phyloP scores from a whole-genome alignment of 2,888 invertebrate genomes.

The Phorcus lineatus region DNA sequence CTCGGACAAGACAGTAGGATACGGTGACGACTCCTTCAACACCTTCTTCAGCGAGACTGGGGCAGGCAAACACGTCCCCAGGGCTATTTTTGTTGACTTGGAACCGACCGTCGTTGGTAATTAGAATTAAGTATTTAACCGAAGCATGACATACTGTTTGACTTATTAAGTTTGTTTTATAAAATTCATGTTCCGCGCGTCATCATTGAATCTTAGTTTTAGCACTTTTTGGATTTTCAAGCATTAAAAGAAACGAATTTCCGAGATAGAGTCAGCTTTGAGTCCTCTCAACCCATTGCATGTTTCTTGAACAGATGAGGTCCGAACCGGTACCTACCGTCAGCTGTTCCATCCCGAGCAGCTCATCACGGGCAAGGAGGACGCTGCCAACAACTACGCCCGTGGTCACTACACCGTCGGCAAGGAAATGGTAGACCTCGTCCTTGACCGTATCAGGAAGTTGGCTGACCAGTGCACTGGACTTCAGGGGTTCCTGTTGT shows the following conservation, averaged over 20 bases:
- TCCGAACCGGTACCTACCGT: constrained; percentile 82
- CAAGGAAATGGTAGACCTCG: constrained; percentile 84
- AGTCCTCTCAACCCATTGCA: neutral
- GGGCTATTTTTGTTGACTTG: constrained; percentile 94
- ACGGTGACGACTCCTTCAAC: constrained; percentile 90
- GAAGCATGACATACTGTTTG: too few species aligned
- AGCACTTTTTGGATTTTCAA: too few species aligned
- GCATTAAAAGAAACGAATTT: too few species aligned
- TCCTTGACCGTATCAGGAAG: constrained; percentile 84
- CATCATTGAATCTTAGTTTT: too few species aligned
- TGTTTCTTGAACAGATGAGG: constrained; percentile 69
- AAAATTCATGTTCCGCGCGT: too few species aligned
- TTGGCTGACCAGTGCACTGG: constrained; percentile 70
- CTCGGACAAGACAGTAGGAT: constrained; percentile 85
- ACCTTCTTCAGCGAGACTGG: constrained; percentile 88
- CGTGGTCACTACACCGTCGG: constrained; percentile 98
- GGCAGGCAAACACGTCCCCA: constrained; percentile 95
- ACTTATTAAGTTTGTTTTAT: too few species aligned
- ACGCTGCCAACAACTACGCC: constrained; percentile 98
- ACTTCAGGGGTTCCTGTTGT: constrained; percentile 70
- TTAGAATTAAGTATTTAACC: neutral
- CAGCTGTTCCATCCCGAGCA: constrained; percentile 98
- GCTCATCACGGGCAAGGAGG: constrained; percentile 96
- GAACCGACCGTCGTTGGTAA: constrained; percentile 95
- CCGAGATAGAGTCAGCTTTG: too few species aligned